Evolutionary conservation across 2,113 vertebrate genomes (phyloP).

Genomic region (Zeus faber): DNA sequence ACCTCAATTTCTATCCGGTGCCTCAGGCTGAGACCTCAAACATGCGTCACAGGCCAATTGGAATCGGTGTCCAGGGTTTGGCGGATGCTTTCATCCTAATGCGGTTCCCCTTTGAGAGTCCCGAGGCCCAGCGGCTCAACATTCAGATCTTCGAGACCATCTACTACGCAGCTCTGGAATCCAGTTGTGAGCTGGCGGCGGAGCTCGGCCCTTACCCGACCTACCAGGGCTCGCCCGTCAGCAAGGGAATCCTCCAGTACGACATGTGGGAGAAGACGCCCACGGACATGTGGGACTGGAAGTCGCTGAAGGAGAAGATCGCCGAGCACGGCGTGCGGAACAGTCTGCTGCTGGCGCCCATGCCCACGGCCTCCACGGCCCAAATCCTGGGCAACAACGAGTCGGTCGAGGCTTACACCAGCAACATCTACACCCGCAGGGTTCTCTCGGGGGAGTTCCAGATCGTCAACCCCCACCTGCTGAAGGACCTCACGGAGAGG

Average conservation of each 20-base stretch:
- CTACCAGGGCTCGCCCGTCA: slow-evolving; percentile 88
- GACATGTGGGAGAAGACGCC: slow-evolving; percentile 95
- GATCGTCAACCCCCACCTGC: slow-evolving; percentile 94
- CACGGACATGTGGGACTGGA: slow-evolving; percentile 91
- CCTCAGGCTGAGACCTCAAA: slow-evolving; percentile 88
- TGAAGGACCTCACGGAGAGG: slow-evolving; percentile 93
- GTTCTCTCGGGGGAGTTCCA: slow-evolving; percentile 98
- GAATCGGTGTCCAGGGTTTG: slow-evolving; percentile 94
- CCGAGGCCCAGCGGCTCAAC: slow-evolving; percentile 88
- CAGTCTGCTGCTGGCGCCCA: slow-evolving; percentile 93
- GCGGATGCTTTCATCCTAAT: slow-evolving; percentile 96
- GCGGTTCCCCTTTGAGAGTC: slow-evolving; percentile 91
- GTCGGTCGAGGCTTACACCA: slow-evolving; percentile 96
- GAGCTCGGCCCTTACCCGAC: slow-evolving; percentile 86
- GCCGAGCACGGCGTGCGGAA: slow-evolving; percentile 89
- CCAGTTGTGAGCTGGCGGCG: slow-evolving; percentile 87
- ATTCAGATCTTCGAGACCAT: slow-evolving; percentile 96
- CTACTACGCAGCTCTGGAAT: slow-evolving; percentile 90
- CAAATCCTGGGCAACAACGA: slow-evolving; percentile 99
- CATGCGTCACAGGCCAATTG: slow-evolving; percentile 89
- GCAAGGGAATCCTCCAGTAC: slow-evolving; percentile 93
- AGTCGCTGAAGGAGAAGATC: slow-evolving; percentile 88
- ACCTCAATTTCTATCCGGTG: slow-evolving; percentile 93
- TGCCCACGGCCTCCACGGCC: slow-evolving; percentile 97
- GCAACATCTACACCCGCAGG: slow-evolving; percentile 96